Base-by-base conservation (phyloP, 1,140 invertebrate species). In the Drosophila aff. region DNA sequence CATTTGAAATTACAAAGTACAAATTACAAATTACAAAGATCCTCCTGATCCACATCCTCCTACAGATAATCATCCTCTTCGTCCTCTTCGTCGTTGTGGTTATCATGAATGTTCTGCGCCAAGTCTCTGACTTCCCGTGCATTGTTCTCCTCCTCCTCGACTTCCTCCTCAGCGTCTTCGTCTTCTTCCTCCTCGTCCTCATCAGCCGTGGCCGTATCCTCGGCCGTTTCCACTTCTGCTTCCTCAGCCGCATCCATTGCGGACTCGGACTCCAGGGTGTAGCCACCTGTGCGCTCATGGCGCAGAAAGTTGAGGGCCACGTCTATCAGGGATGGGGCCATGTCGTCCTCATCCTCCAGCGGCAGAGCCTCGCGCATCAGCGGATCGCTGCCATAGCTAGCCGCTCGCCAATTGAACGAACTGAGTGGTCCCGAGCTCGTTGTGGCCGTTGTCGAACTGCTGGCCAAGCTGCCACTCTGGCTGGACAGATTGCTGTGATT, bases 271-370 rank as follows among this genome's bases (percentile, higher is more conserved):
- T 43, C 55, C 16, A 77, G 16, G 38, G 43, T 23, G 16, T 47
- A 75, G 6, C 31, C n/a, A 8, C 26, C 36, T 16, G 33, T 58
- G 8, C 43, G 43, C n/a, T 60, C 67, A 44, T 28, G 53, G 9
- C 33, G 49, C 18, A 86, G 8, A 15, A 75, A 62, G 18, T 57
- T 55, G 1, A 85, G 49, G 8, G 64, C 77, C 2, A 87, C 50
- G 33, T 83, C 84, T 26, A 89, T 77, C 38, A 87, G 65, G 1
- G 84, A 67, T 18, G 73, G 65, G 4, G 64, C 79, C 9, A 82
- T 79, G 9, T 76, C 72, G 28, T 76, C 71, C 41, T 73, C 53
- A 11, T 57, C 60, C 36, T 73, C 61, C 38, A 65, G 9, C 5
- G 76, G 23, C 8, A 41, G 33, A 18, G 23, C 26, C n/a, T 49